Percentiles rank a stretch among this genome's conserved stretches.
These are phyloP conservation scores for Oncorhynchus keta DNA, from an alignment of 2,113 vertebrate genomes.

Conservation along the genomic window DNA sequence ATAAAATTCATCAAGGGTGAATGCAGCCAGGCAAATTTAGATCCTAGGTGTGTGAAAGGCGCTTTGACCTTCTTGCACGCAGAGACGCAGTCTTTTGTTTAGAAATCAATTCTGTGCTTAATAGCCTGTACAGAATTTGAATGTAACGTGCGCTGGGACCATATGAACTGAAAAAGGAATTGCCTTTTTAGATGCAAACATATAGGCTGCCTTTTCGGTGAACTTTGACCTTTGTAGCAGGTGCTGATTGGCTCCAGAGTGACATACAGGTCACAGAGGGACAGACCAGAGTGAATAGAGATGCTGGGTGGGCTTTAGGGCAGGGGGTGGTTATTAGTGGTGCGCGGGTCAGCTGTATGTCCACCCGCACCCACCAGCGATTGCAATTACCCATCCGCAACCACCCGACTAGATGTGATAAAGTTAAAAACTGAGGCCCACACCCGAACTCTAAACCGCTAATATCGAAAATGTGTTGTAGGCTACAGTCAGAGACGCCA, in stretches of 20 bases:
- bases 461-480: too few species aligned
- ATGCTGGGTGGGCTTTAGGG: not conserved
- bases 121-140: constrained; percentile 51
- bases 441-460: too few species aligned
- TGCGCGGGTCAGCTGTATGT: too few species aligned
- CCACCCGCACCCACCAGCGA: too few species aligned
- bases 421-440: too few species aligned
- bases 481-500: too few species aligned
- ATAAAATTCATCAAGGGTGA: not conserved
- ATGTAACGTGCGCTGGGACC: not conserved
- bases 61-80: not conserved
- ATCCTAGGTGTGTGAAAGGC: not conserved
- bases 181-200: not conserved
- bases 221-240: not conserved
- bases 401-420: too few species aligned
- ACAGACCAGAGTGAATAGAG: constrained; percentile 15
- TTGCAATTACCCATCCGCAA: too few species aligned
- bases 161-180: not conserved
- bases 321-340: not conserved
- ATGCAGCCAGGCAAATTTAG: not conserved
- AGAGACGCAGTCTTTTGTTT: not conserved
- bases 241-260: not conserved
- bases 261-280: constrained; percentile 30
- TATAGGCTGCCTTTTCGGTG: not conserved
- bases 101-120: constrained; percentile 40